These are phyloP conservation scores for Thalassophryne amazonica DNA, from an alignment of 2,797 vertebrate genomes.

Conservation along the genomic window DNA sequence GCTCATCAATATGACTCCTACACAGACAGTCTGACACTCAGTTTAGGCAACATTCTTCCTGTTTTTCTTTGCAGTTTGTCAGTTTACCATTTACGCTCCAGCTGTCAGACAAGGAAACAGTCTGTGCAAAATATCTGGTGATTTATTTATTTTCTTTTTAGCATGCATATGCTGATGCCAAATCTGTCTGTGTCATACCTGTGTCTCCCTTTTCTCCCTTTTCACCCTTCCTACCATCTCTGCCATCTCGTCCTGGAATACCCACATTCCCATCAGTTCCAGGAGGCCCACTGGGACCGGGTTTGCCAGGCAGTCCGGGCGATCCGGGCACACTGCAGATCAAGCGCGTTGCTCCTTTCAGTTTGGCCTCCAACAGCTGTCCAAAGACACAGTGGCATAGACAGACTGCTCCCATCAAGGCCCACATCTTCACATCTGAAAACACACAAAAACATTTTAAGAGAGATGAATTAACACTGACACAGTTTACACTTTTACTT, in stretches of 20 bases:
- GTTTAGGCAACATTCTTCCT: neutral
- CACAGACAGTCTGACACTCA: neutral
- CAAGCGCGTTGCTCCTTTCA: conserved; percentile 84
- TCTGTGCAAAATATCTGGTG: neutral
- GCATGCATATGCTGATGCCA: conserved; percentile 11
- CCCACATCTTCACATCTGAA: conserved; percentile 87
- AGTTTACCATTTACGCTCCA: neutral
- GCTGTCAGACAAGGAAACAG: neutral
- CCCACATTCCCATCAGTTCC: conserved; percentile 90
- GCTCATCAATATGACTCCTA: neutral
- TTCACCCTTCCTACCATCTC: conserved; percentile 95
- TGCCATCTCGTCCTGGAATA: conserved; percentile 94
- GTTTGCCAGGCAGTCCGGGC: conserved; percentile 84
- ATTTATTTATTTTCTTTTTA: neutral
- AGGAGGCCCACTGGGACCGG: conserved; percentile 78
- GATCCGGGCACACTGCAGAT: conserved; percentile 91
- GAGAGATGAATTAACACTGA: neutral
- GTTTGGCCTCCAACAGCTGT: conserved; percentile 80
- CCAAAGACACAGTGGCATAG: conserved; percentile 85
- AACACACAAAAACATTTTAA: conserved; percentile 35
- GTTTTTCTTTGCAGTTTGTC: neutral
- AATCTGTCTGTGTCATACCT: conserved; percentile 77
- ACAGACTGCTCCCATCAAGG: conserved; percentile 82
- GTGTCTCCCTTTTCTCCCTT: conserved; percentile 90
- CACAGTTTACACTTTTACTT: neutral